Base-by-base conservation (phyloP, 2,888 invertebrate genomes). In the Conops quadrifasciatus region DNA sequence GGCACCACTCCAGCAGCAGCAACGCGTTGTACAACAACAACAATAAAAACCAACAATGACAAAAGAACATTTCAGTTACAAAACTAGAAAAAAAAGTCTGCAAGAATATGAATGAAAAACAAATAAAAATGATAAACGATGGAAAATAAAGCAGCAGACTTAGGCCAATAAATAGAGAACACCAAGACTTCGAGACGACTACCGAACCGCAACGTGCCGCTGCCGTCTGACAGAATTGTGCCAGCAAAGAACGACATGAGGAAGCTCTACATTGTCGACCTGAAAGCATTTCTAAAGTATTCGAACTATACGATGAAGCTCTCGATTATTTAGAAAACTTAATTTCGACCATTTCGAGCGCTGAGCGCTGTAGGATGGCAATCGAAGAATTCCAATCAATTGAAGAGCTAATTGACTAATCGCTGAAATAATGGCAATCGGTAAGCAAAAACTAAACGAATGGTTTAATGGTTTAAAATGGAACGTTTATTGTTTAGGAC, bases 71-170 rank as follows among this genome's bases (percentile, higher is more conserved):
- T 36, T 36, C 36, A 36, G 36, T 9, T 7, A 36, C 4, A 36
- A 36, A 36, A 36, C 36, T 36, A 4, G 53, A 11, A 53, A 19
- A 19, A 24, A 53, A 53, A 2, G n/a, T n/a, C 53, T 3, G 53
- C 0, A 59, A 49, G 59, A 15, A 45, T 56, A 59, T 64, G 68
- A 68, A 67, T 64, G 36, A 59, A 58, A 70, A 70, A 63, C 66
- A 70, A 72, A 72, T 72, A 66, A 70, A 71, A 72, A 69, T 70
- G 70, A 72, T 66, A 72, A 72, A 72, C 66, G 68, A 30, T 36
- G 26, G 62, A 65, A 70, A 72, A 72, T 65, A 72, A 72, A 53
- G 72, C 60, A 63, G 69, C 72, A 72, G 72, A 72, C 72, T 60
- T 51, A 49, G 21, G 65, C 69, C 63, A 69, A 72, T 69, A 72